A percentile compares a stretch with the other conserved stretches of the same genome.
Conservation (phyloP, 2,113 vertebrate genomes). For the Cyphotilapia sp. region DNA sequence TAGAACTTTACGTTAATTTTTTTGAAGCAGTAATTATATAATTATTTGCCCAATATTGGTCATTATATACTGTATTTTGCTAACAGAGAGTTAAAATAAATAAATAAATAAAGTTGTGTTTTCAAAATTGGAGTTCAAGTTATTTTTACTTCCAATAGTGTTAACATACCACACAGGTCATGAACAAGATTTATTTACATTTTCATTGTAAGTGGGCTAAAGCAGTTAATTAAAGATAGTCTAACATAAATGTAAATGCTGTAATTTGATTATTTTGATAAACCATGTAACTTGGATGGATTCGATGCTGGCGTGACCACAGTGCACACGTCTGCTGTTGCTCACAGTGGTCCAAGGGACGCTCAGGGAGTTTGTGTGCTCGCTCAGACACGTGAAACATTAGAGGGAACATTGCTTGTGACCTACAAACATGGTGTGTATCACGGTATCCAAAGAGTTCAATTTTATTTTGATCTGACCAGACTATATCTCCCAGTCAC, state of each 20-base stretch:
- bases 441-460: neutral
- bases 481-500: neutral
- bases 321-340: accelerated
- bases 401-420: accelerated
- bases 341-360: accelerated
- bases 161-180: accelerated
- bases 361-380: no score
- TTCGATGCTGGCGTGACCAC: accelerated
- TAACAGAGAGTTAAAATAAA: no score
- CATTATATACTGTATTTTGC: no score
- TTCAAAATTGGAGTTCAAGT: no score
- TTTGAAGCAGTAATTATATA: no score
- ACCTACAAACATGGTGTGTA: neutral
- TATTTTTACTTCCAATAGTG: no score
- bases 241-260: no score
- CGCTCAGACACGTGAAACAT: accelerated
- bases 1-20: no score
- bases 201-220: accelerated
- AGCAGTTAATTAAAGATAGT: no score
- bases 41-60: no score
- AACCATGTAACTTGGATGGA: neutral
- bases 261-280: accelerated
- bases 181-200: accelerated
- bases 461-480: neutral
- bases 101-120: no score